Evolutionary conservation across 2,113 vertebrate species (phyloP).

Genomic region (Antechinus flavipes): DNA sequence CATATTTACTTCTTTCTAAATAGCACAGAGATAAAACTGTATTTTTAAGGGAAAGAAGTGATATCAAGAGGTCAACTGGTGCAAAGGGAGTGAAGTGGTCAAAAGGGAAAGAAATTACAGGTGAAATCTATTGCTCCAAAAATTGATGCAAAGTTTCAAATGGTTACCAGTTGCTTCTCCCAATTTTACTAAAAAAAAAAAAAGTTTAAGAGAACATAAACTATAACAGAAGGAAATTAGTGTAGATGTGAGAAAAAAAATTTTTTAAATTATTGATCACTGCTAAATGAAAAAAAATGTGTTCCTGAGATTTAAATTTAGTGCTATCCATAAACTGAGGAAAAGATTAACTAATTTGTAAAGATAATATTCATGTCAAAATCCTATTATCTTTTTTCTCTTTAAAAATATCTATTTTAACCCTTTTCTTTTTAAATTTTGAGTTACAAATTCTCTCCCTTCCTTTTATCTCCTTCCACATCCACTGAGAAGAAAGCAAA

Average conservation of each 20-base stretch:
- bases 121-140: background rate
- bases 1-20: background rate
- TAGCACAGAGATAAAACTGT: background rate
- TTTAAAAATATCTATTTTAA: background rate
- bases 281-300: background rate
- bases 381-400: background rate
- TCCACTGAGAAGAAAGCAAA: background rate
- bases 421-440: background rate
- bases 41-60: background rate
- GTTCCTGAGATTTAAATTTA: background rate
- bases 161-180: background rate
- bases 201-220: background rate
- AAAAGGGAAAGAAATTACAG: background rate
- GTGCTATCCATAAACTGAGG: background rate
- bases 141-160: background rate
- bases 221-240: background rate
- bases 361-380: background rate
- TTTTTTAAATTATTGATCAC: background rate
- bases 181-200: background rate
- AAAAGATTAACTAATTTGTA: background rate
- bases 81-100: background rate
- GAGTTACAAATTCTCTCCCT: background rate
- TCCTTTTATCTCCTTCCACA: background rate
- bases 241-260: background rate
- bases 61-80: background rate